Percentiles rank a stretch among this genome's conserved stretches.
phyloP scores from a whole-genome alignment of 2,797 vertebrate species.

The Bradypodion pumilum region DNA sequence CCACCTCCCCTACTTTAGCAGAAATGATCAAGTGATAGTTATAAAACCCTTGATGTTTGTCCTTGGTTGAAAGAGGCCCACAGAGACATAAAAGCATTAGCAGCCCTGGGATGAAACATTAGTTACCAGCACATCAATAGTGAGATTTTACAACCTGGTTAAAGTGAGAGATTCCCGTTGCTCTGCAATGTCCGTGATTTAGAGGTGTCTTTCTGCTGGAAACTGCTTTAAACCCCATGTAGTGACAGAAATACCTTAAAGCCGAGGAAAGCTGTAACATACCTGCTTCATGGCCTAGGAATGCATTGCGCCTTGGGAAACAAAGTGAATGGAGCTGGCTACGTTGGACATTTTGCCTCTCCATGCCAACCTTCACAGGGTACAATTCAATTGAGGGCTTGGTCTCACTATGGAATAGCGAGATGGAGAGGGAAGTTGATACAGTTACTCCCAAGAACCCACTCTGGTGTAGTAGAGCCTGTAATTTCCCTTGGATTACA shows the following conservation, averaged over 20 bases:
- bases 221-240: conserved; percentile 39
- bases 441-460: no score
- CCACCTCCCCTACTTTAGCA: conserved; percentile 84
- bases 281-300: background rate
- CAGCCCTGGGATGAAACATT: conserved; percentile 54
- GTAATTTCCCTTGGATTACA: no score
- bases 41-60: conserved; percentile 79
- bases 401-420: background rate
- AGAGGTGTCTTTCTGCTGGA: conserved; percentile 54
- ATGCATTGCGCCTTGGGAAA: background rate
- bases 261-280: background rate
- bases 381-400: background rate
- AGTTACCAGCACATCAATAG: conserved; percentile 44
- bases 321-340: background rate
- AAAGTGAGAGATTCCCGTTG: conserved; percentile 67
- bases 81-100: conserved; percentile 66
- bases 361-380: background rate
- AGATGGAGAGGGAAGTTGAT: no score
- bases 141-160: conserved; percentile 71
- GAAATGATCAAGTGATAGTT: conserved; percentile 86
- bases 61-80: conserved; percentile 78
- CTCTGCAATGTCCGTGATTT: conserved; percentile 63
- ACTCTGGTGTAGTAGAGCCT: no score
- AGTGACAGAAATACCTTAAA: conserved; percentile 32
- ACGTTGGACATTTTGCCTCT: background rate